Percentiles rank a stretch among this genome's conserved stretches.
Conservation (phyloP, 2,797 vertebrate genomes). For the Eospalax fontanierii region DNA sequence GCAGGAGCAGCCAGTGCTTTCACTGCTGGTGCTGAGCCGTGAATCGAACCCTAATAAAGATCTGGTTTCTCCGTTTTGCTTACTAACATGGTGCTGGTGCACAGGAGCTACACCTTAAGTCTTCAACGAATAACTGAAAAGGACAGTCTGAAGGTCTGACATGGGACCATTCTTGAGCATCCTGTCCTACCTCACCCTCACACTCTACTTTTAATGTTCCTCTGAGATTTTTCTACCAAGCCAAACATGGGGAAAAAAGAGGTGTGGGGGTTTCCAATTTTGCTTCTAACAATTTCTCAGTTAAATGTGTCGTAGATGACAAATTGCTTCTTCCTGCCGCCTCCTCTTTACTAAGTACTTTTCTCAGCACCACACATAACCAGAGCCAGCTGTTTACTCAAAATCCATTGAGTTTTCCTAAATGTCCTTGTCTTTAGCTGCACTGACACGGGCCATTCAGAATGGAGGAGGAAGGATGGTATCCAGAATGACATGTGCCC, state of each 20-base stretch:
- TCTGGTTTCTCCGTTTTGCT: background rate
- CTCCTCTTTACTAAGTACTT: background rate
- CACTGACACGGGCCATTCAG: background rate
- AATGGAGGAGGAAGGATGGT: background rate
- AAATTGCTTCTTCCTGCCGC: background rate
- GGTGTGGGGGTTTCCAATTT: accelerated
- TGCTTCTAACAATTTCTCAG: background rate
- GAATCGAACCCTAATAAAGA: no score
- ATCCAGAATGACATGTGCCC: background rate
- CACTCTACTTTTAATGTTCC: background rate
- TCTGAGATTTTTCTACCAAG: constrained; percentile 1
- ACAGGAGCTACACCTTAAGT: background rate
- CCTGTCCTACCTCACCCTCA: background rate
- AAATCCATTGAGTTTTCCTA: background rate
- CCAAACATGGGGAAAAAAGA: background rate
- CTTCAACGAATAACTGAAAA: background rate
- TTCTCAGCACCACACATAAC: background rate
- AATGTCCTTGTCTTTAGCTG: background rate
- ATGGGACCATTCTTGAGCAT: background rate
- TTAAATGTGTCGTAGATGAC: background rate
- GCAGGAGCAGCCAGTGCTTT: no score
- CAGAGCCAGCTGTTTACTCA: background rate
- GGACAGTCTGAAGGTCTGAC: background rate
- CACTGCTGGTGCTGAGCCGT: no score
- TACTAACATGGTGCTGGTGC: background rate